Conservation (phyloP, 2,113 vertebrate genomes). For the Nyctereutes procyonoides region DNA sequence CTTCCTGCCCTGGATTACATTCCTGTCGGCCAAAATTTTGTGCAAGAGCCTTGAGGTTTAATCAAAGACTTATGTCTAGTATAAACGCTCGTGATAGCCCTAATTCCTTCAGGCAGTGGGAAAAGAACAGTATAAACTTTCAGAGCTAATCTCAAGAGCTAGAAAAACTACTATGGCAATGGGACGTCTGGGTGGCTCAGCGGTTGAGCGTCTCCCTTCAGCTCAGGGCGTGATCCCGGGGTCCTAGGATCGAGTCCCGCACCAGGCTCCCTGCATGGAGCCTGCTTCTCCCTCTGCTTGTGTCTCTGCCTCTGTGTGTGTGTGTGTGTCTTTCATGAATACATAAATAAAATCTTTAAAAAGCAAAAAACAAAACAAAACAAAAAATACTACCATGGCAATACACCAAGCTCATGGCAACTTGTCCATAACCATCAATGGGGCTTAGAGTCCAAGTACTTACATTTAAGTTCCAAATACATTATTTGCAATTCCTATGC, state of each 20-base stretch:
- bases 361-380: too few relatives aligned
- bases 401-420: background rate
- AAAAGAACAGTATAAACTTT: background rate
- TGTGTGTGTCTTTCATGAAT: too few relatives aligned
- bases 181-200: too few relatives aligned
- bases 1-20: slow-evolving; percentile 59
- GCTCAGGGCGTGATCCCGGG: too few relatives aligned
- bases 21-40: slow-evolving; percentile 41
- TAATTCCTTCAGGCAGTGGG: background rate
- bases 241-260: too few relatives aligned
- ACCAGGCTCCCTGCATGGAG: too few relatives aligned
- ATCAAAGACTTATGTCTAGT: slow-evolving; percentile 45
- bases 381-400: too few relatives aligned
- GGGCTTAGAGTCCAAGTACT: background rate
- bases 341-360: too few relatives aligned
- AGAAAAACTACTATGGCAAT: background rate
- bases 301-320: too few relatives aligned
- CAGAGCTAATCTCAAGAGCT: background rate
- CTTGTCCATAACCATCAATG: background rate
- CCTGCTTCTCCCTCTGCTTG: too few relatives aligned
- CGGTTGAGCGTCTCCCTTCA: too few relatives aligned
- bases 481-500: background rate
- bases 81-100: background rate
- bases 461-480: background rate
- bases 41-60: slow-evolving; percentile 35